Conservation (phyloP, 2,888 invertebrate species). For the Drepana falcataria region DNA sequence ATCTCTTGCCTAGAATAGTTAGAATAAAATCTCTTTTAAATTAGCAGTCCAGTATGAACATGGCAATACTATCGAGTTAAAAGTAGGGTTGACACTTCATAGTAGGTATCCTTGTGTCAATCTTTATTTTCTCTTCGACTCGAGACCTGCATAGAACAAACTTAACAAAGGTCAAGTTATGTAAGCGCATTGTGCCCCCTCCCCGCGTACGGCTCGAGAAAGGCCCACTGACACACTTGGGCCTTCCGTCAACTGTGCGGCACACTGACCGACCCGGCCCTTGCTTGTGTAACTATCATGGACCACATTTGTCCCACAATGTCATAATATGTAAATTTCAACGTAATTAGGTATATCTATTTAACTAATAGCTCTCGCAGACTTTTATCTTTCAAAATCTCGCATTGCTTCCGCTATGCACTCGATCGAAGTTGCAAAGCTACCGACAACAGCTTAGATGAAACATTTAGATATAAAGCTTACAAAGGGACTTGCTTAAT, state of each 20-base stretch:
- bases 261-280: constrained; percentile 46
- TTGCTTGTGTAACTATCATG: constrained; percentile 30
- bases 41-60: too few relatives aligned
- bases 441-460: background rate
- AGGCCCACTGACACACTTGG: constrained; percentile 54
- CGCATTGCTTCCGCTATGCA: background rate
- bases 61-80: too few relatives aligned
- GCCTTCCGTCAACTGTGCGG: constrained; percentile 38
- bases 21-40: too few relatives aligned
- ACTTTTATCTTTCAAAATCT: background rate
- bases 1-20: too few relatives aligned
- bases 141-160: constrained; percentile 27
- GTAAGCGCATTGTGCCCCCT: constrained; percentile 44
- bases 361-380: background rate
- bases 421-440: background rate
- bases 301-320: constrained; percentile 1
- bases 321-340: background rate
- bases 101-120: background rate
- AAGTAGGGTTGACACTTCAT: too few relatives aligned
- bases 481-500: too few relatives aligned
- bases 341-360: background rate
- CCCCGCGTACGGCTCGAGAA: constrained; percentile 21
- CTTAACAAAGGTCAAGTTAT: constrained; percentile 63
- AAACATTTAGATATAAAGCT: background rate
- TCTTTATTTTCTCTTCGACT: constrained; percentile 3